Conservation (phyloP, 2,113 vertebrate genomes). For the Erythrocercus mccallii region DNA sequence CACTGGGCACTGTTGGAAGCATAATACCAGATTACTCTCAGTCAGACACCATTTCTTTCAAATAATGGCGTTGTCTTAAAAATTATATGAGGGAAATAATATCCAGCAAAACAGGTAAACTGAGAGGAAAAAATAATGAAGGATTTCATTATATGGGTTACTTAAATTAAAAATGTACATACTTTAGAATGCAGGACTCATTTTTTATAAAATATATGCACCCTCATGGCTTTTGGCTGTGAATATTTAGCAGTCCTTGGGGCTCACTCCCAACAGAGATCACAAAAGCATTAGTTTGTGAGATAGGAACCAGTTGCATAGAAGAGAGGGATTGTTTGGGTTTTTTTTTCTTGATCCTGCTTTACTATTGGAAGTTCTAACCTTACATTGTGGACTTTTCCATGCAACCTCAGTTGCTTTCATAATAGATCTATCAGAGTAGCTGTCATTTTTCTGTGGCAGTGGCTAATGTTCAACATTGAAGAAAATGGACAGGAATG, state of each 20-base stretch:
- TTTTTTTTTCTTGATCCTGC: neutral
- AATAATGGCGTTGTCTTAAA: neutral
- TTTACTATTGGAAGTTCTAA: neutral
- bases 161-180: neutral
- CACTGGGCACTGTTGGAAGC: neutral
- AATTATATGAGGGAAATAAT: neutral
- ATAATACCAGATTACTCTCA: neutral
- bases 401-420: neutral
- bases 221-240: neutral
- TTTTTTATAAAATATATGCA: neutral
- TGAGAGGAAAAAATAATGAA: neutral
- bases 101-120: neutral
- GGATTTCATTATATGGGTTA: neutral
- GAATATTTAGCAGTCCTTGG: neutral
- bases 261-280: neutral
- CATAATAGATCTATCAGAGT: neutral
- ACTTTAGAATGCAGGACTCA: neutral
- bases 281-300: neutral
- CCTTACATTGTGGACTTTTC: neutral
- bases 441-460: neutral
- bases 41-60: neutral
- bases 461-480: neutral
- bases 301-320: neutral
- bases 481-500: neutral
- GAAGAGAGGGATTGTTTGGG: neutral